phyloP scores from a whole-genome alignment of 2,888 invertebrate species.

The Lysandra coridon region DNA sequence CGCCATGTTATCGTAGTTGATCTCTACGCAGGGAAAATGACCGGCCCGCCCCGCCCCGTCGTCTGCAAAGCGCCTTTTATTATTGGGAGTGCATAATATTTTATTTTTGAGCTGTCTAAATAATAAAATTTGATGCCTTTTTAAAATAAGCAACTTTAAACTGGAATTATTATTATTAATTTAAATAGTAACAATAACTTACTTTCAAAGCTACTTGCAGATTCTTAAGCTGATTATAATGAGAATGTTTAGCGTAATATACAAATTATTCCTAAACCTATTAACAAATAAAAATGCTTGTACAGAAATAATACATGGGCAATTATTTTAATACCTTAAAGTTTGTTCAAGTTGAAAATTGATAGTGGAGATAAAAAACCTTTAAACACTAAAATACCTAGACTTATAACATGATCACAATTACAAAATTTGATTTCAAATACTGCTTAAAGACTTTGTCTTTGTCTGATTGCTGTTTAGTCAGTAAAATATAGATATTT shows the following conservation, averaged over 20 bases:
- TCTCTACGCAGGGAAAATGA: no score
- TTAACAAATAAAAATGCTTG: constrained; percentile 1
- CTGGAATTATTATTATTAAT: background rate
- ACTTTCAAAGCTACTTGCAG: background rate
- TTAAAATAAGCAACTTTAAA: background rate
- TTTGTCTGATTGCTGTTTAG: background rate
- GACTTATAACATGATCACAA: background rate
- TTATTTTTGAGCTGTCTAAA: no score
- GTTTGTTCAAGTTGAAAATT: background rate
- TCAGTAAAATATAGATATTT: background rate
- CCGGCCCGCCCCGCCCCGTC: no score
- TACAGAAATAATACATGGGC: constrained; percentile 7
- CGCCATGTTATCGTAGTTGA: no score
- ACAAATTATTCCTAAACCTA: background rate
- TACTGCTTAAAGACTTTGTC: background rate
- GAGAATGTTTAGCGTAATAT: background rate
- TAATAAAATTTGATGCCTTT: background rate
- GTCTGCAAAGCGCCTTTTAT: background rate
- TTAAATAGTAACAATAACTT: background rate
- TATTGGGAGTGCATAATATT: background rate
- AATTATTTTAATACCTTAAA: background rate
- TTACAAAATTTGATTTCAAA: background rate
- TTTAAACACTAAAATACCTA: background rate
- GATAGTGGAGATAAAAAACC: background rate
- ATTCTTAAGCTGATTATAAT: background rate